Conservation (phyloP, 2,113 vertebrate genomes). For the Laticauda colubrina region DNA sequence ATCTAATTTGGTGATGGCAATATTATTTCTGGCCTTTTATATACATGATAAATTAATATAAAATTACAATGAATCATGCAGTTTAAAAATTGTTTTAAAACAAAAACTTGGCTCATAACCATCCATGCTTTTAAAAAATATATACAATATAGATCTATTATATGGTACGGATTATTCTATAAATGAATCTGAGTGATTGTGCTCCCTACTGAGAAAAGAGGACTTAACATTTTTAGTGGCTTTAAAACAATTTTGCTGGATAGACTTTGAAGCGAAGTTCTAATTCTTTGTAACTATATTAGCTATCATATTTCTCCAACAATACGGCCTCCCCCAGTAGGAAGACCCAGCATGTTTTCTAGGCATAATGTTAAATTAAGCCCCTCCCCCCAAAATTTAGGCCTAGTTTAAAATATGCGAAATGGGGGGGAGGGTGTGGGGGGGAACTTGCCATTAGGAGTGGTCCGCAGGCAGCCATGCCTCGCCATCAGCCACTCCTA, state of each 20-base stretch:
- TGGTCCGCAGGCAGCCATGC: too few relatives aligned
- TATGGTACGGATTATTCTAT: not conserved
- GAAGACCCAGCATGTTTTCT: too few relatives aligned
- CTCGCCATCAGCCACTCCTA: too few relatives aligned
- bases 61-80: not conserved
- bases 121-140: not conserved
- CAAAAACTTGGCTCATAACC: not conserved
- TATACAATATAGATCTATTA: not conserved
- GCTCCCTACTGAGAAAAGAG: not conserved
- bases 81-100: not conserved
- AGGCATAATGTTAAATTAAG: too few relatives aligned
- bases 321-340: too few relatives aligned
- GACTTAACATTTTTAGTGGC: not conserved
- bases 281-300: not conserved
- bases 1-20: not conserved
- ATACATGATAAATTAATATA: not conserved
- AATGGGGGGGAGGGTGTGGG: too few relatives aligned
- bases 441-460: too few relatives aligned
- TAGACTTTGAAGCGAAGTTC: not conserved
- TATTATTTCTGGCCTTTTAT: not conserved
- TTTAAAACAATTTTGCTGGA: not conserved
- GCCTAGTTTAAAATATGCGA: too few relatives aligned
- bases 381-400: too few relatives aligned
- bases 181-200: not conserved
- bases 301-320: not conserved